Conservation (phyloP, 2,888 invertebrate genomes). For the Drosophila limbata region DNA sequence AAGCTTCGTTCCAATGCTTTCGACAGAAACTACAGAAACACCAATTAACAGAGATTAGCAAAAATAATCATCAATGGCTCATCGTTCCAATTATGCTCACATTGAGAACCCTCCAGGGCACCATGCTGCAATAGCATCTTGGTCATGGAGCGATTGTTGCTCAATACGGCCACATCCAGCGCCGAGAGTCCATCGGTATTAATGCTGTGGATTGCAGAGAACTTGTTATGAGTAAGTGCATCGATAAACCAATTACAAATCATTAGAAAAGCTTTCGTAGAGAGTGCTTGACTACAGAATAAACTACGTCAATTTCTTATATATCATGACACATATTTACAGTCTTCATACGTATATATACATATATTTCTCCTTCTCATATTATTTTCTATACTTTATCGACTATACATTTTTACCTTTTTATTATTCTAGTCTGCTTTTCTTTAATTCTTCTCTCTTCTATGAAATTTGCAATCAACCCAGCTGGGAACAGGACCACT, state of each 20-base stretch:
- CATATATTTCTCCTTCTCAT: too few relatives aligned
- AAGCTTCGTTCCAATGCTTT: slow-evolving; percentile 91
- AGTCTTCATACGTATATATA: too few relatives aligned
- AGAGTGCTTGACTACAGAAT: background rate
- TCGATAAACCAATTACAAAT: background rate
- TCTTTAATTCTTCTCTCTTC: too few relatives aligned
- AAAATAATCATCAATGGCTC: background rate
- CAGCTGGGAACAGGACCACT: too few relatives aligned
- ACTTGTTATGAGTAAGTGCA: background rate
- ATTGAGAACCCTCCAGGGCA: slow-evolving; percentile 93
- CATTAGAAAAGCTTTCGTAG: too few relatives aligned
- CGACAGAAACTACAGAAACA: slow-evolving; percentile 83
- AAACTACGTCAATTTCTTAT: background rate
- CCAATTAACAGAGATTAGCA: slow-evolving; percentile 4
- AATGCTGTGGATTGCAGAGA: slow-evolving; percentile 87
- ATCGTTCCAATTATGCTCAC: slow-evolving; percentile 85
- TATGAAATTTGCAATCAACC: too few relatives aligned
- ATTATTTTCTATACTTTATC: too few relatives aligned
- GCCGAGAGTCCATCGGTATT: slow-evolving; percentile 96
- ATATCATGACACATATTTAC: too few relatives aligned
- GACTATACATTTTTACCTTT: too few relatives aligned
- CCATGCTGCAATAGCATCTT: slow-evolving; percentile 95
- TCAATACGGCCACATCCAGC: slow-evolving; percentile 96
- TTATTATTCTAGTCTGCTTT: too few relatives aligned
- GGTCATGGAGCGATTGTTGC: slow-evolving; percentile 94